A percentile compares a stretch with the other conserved stretches of the same genome.
Evolutionary conservation across 2,888 invertebrate species (phyloP).

Genomic region (Eulithis testata): DNA sequence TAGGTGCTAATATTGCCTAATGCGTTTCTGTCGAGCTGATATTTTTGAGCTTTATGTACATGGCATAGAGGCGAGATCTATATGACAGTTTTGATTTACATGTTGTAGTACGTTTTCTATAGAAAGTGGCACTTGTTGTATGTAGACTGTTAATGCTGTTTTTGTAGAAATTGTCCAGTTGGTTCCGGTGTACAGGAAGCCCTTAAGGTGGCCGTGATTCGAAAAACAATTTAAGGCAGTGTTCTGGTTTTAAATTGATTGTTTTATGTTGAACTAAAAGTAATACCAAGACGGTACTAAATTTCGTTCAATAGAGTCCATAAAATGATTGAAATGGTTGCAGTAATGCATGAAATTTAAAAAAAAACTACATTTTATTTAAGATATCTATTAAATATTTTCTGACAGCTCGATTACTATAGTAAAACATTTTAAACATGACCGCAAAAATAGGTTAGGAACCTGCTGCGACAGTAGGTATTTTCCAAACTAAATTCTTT

Average conservation of each 20-base stretch:
- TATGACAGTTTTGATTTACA: conserved; percentile 50
- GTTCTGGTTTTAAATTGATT: conserved; percentile 35
- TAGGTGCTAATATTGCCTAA: conserved; percentile 71
- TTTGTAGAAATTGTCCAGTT: conserved; percentile 64
- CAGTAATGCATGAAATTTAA: too few relatives aligned
- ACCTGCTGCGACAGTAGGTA: too few relatives aligned
- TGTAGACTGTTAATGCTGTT: conserved; percentile 75
- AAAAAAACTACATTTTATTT: too few relatives aligned
- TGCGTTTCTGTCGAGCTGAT: conserved; percentile 48
- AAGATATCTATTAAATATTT: too few relatives aligned
- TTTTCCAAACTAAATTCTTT: too few relatives aligned
- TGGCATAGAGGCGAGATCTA: conserved; percentile 25
- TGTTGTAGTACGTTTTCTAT: conserved; percentile 65
- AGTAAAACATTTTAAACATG: too few relatives aligned
- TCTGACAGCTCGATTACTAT: too few relatives aligned
- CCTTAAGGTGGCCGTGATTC: conserved; percentile 55
- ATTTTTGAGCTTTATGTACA: conserved; percentile 21
- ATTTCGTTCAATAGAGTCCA: too few relatives aligned
- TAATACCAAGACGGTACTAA: too few relatives aligned
- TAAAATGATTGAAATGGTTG: too few relatives aligned
- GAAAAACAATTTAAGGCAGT: conserved; percentile 10
- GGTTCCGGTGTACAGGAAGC: conserved; percentile 63
- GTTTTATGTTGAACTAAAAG: conserved; percentile 7
- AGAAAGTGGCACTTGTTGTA: conserved; percentile 76
- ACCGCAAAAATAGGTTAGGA: too few relatives aligned